Evolutionary conservation across 1,140 invertebrate species (phyloP), one percentile per base, ranked within the genome.

Genomic region (Atopsyche davidsoni): DNA sequence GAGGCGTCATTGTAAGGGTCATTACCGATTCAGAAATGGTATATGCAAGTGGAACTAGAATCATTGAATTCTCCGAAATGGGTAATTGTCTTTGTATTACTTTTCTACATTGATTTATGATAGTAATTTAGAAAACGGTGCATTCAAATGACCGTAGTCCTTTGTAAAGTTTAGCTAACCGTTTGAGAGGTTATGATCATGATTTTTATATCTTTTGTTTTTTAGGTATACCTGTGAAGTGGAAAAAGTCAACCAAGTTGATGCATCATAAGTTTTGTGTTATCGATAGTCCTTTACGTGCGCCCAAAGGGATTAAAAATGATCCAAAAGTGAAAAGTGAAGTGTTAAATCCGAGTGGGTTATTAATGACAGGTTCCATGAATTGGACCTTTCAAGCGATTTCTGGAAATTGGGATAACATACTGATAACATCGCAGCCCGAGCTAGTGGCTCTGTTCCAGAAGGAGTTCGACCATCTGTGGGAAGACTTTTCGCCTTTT

Each of bases 211-310:
- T 34, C n/a, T 34, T 14, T 50, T 11, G 34, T 38, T 28, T 52
- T 39, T 45, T 38, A 52, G 43, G 43, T 4, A 41, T 52, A 4
- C 43, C 25, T 14, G 18, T 52, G 4, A 52, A 32, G 17, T 31
- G 14, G 21, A 46, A 52, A 32, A 24, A 13, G 6, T 34, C 48
- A 11, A 41, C 24, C 4, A 46, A 46, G 16, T 24, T 52, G 4
- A 52, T 52, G 51, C 51, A 53, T 13, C 44, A 53, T 25, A 53
- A 53, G 36, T 53, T 53, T 32, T 47, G 44, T 44, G 36, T 53
- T 2, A 41, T 53, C 19, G 51, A 53, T 34, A 19, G 23, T 25
- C 38, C 34, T 7, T 10, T 23, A 3, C 42, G 43, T 21, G 31
- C 40, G 2, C 21, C 13, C 2, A 32, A 44, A 7, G 25, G 16